A percentile compares a stretch with the other conserved stretches of the same genome.
Conservation (phyloP, 2,888 invertebrate genomes). For the Timema cristinae region DNA sequence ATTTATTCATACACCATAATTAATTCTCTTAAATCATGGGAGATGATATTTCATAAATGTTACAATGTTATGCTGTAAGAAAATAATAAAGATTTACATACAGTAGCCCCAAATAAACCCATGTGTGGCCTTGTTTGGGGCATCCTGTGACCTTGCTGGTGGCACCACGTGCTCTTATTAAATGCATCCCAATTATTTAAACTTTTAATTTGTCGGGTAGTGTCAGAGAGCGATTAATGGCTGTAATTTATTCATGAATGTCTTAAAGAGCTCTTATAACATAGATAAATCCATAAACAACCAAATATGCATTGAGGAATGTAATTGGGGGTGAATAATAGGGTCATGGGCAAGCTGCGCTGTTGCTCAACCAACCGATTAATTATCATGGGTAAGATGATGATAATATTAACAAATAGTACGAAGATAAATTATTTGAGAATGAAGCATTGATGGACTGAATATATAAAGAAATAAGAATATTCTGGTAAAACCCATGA, state of each 20-base stretch:
- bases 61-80: slow-evolving; percentile 9
- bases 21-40: slow-evolving; percentile 2
- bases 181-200: slow-evolving; percentile 9
- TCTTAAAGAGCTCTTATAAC: too few species aligned
- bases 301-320: too few species aligned
- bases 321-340: too few species aligned
- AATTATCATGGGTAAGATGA: too few species aligned
- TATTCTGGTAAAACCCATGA: too few species aligned
- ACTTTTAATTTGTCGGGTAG: not conserved
- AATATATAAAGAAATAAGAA: too few species aligned
- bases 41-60: not conserved
- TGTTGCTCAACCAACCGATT: too few species aligned
- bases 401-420: too few species aligned
- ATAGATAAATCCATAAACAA: too few species aligned
- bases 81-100: not conserved
- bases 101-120: slow-evolving; percentile 5
- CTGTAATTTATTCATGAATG: not conserved
- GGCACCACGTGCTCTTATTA: not conserved
- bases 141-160: not conserved
- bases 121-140: slow-evolving; percentile 9
- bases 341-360: too few species aligned
- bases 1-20: slow-evolving; percentile 11
- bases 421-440: too few species aligned
- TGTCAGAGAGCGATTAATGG: slow-evolving; percentile 1
- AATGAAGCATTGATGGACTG: too few species aligned